Evolutionary conservation across 2,888 invertebrate species (phyloP), one percentile per base, ranked within the genome.

Genomic region (Polyommatus icarus): DNA sequence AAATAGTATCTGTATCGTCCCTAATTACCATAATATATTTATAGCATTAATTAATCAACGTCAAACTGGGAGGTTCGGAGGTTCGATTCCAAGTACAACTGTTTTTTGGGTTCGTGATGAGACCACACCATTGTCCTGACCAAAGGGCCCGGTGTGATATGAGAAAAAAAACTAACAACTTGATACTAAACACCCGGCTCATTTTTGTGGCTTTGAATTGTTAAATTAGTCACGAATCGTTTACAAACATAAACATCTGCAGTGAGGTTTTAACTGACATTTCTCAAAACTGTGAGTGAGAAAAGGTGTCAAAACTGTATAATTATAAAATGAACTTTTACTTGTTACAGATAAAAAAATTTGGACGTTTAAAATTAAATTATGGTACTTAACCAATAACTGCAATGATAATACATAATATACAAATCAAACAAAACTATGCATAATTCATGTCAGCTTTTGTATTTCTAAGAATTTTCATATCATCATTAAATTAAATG

Each of bases 401-500:
- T 61, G 67, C 29, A 20, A 72, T 40, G 40, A 40, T n/a, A 24
- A 24, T 24, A 24, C 24, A 24, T 24, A 12, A 24, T 24, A 12
- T 12, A 18, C 59, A 59, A 73, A 46, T 6, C 18, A 50, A 75
- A 75, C 50, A 75, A 20, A 46, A 20, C 75, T 50, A 75, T 75
- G 24, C 24, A 54, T 75, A 75, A 75, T 75, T 75, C 75, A 75
- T 29, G 54, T 29, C 0, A 73, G 46, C 75, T 75, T 75, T 32
- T 15, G 50, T 75, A 75, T 54, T 75, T 75, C 75, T 76, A 72
- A 80, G 71, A 77, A 83, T 84, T 84, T 88, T 90, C 90, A 91
- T 92, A 91, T 89, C 89, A 86, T 86, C 87, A 89, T 91, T 91
- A 91, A 92, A 93, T 92, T 90, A 92, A 89, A 88, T 85, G 84